phyloP scores from a whole-genome alignment of 2,888 invertebrate species.

The Lamproptera curius region DNA sequence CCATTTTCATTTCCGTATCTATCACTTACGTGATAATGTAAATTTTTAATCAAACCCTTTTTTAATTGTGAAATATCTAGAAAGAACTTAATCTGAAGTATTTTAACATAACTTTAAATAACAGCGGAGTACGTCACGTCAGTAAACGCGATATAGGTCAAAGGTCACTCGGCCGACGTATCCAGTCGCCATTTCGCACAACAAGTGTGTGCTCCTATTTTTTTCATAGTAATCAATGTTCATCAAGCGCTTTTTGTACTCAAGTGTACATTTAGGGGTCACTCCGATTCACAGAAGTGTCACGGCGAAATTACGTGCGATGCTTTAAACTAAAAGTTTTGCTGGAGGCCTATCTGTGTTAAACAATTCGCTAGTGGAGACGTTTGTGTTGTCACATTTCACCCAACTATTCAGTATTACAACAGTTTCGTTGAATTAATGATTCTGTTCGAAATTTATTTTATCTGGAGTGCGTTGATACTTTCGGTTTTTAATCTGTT shows the following conservation, averaged over 20 bases:
- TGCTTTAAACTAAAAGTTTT: slow-evolving; percentile 21
- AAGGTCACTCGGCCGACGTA: slow-evolving; percentile 23
- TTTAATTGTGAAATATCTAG: too few species aligned
- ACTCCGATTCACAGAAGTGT: slow-evolving; percentile 30
- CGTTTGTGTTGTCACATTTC: slow-evolving; percentile 29
- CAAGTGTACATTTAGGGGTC: slow-evolving; percentile 35
- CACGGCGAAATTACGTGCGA: slow-evolving; percentile 27
- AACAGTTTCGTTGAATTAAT: too few species aligned
- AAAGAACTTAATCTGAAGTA: too few species aligned
- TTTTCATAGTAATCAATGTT: slow-evolving; percentile 36
- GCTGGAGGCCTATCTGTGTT: slow-evolving; percentile 6
- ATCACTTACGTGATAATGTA: too few species aligned
- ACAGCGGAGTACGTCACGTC: too few species aligned
- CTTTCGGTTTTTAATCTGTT: too few species aligned
- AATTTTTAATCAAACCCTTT: too few species aligned
- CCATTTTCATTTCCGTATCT: too few species aligned
- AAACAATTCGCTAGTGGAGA: slow-evolving; percentile 12
- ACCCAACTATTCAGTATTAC: too few species aligned
- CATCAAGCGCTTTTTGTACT: slow-evolving; percentile 38
- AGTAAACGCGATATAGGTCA: slow-evolving; percentile 12
- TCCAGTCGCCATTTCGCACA: slow-evolving; percentile 23
- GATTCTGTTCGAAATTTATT: too few species aligned
- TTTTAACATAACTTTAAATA: too few species aligned
- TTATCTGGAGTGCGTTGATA: too few species aligned
- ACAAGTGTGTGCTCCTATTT: slow-evolving; percentile 34